phyloP scores from a whole-genome alignment of 2,888 invertebrate genomes.

The Andrena flavipes region DNA sequence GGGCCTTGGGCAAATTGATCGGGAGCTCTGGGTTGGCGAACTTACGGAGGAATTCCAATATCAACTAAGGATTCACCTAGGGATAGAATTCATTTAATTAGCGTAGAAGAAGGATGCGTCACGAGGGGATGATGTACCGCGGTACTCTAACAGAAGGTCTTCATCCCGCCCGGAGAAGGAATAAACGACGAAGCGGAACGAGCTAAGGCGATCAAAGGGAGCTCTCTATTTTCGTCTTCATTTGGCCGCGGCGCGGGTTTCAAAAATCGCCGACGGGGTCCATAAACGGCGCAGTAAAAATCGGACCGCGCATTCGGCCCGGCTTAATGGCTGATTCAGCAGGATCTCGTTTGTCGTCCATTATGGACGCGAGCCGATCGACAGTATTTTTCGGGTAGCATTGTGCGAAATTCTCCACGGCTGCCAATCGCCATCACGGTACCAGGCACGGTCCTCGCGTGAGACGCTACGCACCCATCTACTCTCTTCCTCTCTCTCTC shows the following conservation, averaged over 20 bases:
- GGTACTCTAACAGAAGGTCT: conserved; percentile 19
- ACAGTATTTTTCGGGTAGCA: conserved; percentile 76
- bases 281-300: conserved; percentile 56
- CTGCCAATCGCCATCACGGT: conserved; percentile 75
- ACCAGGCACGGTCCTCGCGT: conserved; percentile 9
- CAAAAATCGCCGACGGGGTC: conserved; percentile 55
- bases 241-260: conserved; percentile 26
- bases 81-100: too few relatives aligned
- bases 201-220: conserved; percentile 2
- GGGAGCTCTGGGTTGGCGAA: background rate
- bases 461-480: conserved; percentile 10
- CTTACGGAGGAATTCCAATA: too few relatives aligned
- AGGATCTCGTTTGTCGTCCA: conserved; percentile 74
- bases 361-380: conserved; percentile 77
- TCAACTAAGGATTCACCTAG: too few relatives aligned
- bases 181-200: conserved; percentile 11
- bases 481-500: background rate
- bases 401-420: conserved; percentile 81
- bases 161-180: conserved; percentile 13
- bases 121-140: too few relatives aligned
- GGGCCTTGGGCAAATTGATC: conserved; percentile 9
- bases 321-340: conserved; percentile 78
- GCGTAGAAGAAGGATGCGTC: background rate
- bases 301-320: conserved; percentile 39
- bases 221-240: conserved; percentile 54